Evolutionary conservation across 2,113 vertebrate genomes (phyloP).

Genomic region (Pyrgilauda ruficollis): DNA sequence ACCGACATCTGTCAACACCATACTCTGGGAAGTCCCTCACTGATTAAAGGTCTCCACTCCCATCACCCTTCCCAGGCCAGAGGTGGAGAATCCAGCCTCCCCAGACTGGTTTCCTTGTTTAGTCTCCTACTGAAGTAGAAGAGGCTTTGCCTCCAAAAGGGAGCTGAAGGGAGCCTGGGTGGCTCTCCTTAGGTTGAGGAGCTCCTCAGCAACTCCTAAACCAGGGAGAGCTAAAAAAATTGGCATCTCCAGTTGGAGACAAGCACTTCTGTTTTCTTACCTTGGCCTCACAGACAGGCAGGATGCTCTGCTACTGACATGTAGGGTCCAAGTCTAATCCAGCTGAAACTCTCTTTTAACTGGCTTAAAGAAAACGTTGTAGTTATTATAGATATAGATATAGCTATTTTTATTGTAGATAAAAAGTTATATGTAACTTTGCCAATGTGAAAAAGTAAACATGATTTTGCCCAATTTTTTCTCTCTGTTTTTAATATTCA

Average conservation of each 20-base stretch:
- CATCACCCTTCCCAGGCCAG: neutral
- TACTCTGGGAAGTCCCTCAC: neutral
- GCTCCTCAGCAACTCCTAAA: neutral
- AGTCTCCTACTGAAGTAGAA: neutral
- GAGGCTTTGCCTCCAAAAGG: neutral
- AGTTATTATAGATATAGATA: neutral
- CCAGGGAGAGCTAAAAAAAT: neutral
- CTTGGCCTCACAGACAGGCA: neutral
- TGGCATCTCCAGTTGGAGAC: neutral
- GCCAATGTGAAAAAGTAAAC: neutral
- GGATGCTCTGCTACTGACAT: neutral
- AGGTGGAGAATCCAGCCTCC: neutral
- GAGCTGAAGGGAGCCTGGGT: fast-evolving
- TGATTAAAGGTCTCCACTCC: neutral
- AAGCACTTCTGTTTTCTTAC: fast-evolving
- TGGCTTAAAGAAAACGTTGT: neutral
- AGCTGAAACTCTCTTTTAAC: neutral
- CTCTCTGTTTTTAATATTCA: neutral
- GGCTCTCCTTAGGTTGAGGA: neutral
- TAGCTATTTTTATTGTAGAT: neutral
- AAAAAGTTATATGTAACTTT: neutral
- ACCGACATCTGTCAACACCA: neutral
- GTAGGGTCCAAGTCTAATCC: neutral
- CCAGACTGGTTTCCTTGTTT: neutral
- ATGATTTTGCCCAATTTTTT: neutral